Conservation (phyloP, 2,888 invertebrate species). For the Eutolmus rufibarbis region DNA sequence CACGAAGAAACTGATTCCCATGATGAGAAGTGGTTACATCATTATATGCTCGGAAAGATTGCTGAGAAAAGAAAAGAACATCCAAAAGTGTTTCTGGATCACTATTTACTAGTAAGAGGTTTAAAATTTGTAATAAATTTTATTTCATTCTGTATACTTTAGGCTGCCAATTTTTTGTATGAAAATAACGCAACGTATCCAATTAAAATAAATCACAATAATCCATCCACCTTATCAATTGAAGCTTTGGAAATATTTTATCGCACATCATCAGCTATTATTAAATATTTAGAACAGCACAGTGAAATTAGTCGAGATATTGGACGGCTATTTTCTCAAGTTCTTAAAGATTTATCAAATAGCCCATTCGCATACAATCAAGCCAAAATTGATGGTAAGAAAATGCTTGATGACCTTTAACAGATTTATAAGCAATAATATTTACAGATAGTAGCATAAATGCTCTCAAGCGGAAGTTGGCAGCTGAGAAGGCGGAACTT, state of each 20-base stretch:
- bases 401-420: background rate
- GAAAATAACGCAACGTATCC: conserved; percentile 86
- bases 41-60: conserved; percentile 96
- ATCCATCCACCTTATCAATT: conserved; percentile 82
- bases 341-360: conserved; percentile 61
- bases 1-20: conserved; percentile 62
- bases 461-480: conserved; percentile 53
- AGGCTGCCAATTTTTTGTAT: conserved; percentile 79
- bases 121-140: background rate
- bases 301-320: conserved; percentile 70
- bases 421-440: background rate
- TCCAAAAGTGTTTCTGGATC: conserved; percentile 76
- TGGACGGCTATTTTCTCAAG: conserved; percentile 67
- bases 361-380: conserved; percentile 65
- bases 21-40: conserved; percentile 91
- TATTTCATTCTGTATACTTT: conserved; percentile 46
- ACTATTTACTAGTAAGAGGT: conserved; percentile 73
- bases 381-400: conserved; percentile 61
- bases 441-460: conserved; percentile 51
- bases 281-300: conserved; percentile 83
- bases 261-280: conserved; percentile 85
- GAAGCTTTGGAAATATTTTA: conserved; percentile 89
- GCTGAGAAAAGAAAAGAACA: conserved; percentile 83
- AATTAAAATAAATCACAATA: conserved; percentile 82
- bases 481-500: conserved; percentile 52